Evolutionary conservation across 2,113 vertebrate species (phyloP), one percentile per base, ranked within the genome.

Genomic region (Proteles cristata): DNA sequence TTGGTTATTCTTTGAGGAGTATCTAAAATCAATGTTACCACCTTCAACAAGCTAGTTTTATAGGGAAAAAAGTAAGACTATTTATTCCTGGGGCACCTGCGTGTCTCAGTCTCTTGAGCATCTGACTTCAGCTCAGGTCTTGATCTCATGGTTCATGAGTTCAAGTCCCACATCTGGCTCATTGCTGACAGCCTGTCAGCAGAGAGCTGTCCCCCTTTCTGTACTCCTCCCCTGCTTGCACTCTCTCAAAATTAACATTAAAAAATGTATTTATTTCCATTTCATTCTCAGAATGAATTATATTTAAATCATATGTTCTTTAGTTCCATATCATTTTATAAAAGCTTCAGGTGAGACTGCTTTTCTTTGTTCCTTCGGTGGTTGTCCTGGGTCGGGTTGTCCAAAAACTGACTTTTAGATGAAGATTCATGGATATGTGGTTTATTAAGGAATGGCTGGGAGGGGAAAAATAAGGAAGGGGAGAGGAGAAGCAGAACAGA

Each of bases 11-110:
- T 89, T 8, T 53, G 11, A 58, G 23, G 33, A 94, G 21, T 48
- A 76, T 80, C 35, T 94, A 65, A 94, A 93, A 82, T 87, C 23
- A 94, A 28, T 80, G 39, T 31, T 92, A 79, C 17, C 7, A 65
- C 61, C 17, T 74, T 77, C 8, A 73, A 35, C 11, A 61, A 68
- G 48, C 7, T 88, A 58, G 17, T 84, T 88, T 91, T 88, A 33
- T 25, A 88, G 66, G n/a, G 35, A 12, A 83, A 90, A 45, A 28
- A 33, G 58, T 23, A 23, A 61, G 58, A 61, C 58, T 61, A 19
- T 58, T 58, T 58, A 58, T 61, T 61, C 58, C 58, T 8, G 7
- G 58, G 58, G 58, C 7, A 61, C 21, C 58, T 58, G 58, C 7
- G 21, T 61, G 58, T 61, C 21, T 61, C 58, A 61, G 21, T 61